A percentile compares a stretch with the other conserved stretches of the same genome.
Evolutionary conservation across 2,797 vertebrate genomes (phyloP).

Genomic region (Mustela erminea): DNA sequence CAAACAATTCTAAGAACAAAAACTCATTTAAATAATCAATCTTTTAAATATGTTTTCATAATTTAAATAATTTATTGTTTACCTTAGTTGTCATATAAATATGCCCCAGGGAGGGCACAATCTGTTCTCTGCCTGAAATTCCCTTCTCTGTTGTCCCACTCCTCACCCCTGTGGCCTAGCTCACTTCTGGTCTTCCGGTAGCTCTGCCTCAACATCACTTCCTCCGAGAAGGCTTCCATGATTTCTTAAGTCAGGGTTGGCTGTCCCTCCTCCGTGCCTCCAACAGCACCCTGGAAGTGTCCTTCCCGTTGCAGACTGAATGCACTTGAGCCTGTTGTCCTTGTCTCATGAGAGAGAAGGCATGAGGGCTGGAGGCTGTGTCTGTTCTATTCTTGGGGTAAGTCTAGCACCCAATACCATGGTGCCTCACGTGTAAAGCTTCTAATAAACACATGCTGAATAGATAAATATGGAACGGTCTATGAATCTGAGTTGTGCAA

Average conservation of each 20-base stretch:
- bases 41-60: background rate
- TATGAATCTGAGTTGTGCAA: background rate
- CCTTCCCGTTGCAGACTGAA: background rate
- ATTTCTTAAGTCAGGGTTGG: background rate
- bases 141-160: background rate
- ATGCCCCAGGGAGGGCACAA: background rate
- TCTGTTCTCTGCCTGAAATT: constrained; percentile 12
- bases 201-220: background rate
- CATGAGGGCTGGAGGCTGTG: background rate
- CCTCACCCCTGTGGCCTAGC: background rate
- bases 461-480: background rate
- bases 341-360: background rate
- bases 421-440: background rate
- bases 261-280: background rate
- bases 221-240: background rate
- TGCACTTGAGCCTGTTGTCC: background rate
- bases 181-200: background rate
- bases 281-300: background rate
- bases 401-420: background rate
- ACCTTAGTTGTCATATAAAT: background rate
- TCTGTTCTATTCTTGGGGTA: background rate
- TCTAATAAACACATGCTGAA: background rate
- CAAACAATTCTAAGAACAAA: background rate
- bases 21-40: background rate
- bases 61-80: background rate